Conservation (phyloP, 2,113 vertebrate species). For the Perognathus longimembris region DNA sequence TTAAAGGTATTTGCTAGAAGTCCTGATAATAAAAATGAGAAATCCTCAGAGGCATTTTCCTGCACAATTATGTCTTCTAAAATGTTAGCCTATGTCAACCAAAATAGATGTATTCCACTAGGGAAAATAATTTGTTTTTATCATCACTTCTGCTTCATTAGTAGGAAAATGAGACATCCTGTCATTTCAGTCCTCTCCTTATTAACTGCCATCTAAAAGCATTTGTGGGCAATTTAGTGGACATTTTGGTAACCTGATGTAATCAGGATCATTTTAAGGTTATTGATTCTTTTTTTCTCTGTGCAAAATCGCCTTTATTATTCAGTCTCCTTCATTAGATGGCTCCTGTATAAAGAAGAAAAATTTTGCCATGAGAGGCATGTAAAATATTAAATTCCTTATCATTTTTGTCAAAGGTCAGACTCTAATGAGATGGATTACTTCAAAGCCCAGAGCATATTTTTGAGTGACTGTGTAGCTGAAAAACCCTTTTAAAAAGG, state of each 20-base stretch:
- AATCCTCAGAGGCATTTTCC: background rate
- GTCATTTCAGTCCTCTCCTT: slow-evolving; percentile 40
- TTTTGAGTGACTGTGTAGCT: slow-evolving; percentile 78
- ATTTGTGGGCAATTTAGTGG: slow-evolving; percentile 72
- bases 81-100: background rate
- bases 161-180: slow-evolving; percentile 63
- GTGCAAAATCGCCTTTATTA: slow-evolving; percentile 67
- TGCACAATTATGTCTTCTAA: background rate
- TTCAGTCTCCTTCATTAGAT: slow-evolving; percentile 70
- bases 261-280: slow-evolving; percentile 71
- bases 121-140: background rate
- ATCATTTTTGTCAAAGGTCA: slow-evolving; percentile 71
- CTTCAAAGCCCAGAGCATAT: slow-evolving; percentile 69
- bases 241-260: slow-evolving; percentile 60
- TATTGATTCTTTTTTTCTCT: slow-evolving; percentile 62
- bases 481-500: slow-evolving; percentile 77
- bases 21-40: background rate
- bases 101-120: background rate
- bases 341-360: slow-evolving; percentile 61
- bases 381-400: slow-evolving; percentile 76
- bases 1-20: background rate
- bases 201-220: slow-evolving; percentile 45
- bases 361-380: slow-evolving; percentile 50
- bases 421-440: slow-evolving; percentile 82
- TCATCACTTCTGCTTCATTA: slow-evolving; percentile 58